phyloP scores from a whole-genome alignment of 2,888 invertebrate species.

The Ceratothoa steindachneri region DNA sequence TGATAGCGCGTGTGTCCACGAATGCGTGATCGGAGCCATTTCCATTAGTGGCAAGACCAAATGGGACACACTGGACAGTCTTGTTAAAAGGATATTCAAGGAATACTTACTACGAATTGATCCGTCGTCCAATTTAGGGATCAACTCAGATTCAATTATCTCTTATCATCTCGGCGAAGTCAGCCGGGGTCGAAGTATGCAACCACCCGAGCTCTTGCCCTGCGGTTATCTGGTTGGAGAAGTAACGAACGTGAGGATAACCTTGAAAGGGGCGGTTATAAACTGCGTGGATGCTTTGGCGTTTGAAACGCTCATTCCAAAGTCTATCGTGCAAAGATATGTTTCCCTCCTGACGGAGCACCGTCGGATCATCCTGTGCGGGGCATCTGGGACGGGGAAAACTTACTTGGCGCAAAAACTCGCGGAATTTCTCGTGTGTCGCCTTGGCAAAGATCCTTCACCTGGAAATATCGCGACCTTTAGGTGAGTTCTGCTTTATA shows the following conservation, averaged over 20 bases:
- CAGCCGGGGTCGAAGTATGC: slow-evolving; percentile 52
- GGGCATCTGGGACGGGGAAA: slow-evolving; percentile 94
- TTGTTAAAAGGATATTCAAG: slow-evolving; percentile 86
- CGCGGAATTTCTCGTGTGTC: slow-evolving; percentile 76
- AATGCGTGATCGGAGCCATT: slow-evolving; percentile 79
- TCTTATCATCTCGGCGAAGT: slow-evolving; percentile 88
- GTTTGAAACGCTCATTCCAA: slow-evolving; percentile 92
- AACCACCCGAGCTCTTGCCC: slow-evolving; percentile 80
- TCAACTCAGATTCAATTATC: slow-evolving; percentile 78
- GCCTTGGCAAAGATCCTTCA: slow-evolving; percentile 43
- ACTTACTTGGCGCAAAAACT: slow-evolving; percentile 90
- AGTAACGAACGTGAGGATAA: slow-evolving; percentile 56
- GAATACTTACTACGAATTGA: slow-evolving; percentile 90
- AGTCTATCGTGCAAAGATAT: slow-evolving; percentile 90
- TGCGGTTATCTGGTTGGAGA: slow-evolving; percentile 86
- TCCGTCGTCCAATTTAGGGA: slow-evolving; percentile 80
- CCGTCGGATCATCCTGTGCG: slow-evolving; percentile 87
- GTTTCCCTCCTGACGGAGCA: slow-evolving; percentile 86
- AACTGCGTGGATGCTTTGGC: slow-evolving; percentile 81
- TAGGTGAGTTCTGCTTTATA: too few relatives aligned
- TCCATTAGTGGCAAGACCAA: slow-evolving; percentile 87
- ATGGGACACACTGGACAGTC: slow-evolving; percentile 90
- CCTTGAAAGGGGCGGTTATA: slow-evolving; percentile 65
- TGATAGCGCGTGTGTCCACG: slow-evolving; percentile 51
- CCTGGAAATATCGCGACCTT: slow-evolving; percentile 85